Percentiles rank a stretch among this genome's conserved stretches.
Evolutionary conservation across 2,888 invertebrate species (phyloP).

Genomic region (Archips crataeganus): DNA sequence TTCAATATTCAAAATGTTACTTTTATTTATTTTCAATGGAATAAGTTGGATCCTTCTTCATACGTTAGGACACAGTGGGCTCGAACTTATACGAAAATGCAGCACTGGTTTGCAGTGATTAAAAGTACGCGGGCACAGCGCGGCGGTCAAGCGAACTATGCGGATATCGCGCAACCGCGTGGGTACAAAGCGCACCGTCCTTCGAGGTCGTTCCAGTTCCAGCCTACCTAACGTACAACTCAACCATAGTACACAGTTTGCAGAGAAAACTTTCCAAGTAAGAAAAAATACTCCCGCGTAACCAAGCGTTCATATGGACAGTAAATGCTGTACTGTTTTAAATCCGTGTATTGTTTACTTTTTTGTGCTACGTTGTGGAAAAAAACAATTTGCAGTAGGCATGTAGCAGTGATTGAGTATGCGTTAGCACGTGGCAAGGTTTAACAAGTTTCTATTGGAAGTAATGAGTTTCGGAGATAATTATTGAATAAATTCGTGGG

Average conservation of each 20-base stretch:
- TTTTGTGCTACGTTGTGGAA: conserved; percentile 1
- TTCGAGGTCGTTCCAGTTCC: conserved; percentile 77
- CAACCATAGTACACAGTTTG: conserved; percentile 9
- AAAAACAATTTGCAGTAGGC: background rate
- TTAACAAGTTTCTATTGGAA: conserved; percentile 5
- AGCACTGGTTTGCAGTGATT: conserved; percentile 42
- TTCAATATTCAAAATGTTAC: background rate
- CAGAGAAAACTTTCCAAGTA: background rate
- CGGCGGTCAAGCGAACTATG: conserved; percentile 68
- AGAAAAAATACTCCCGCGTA: background rate
- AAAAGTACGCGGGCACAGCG: conserved; percentile 51
- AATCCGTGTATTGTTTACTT: background rate
- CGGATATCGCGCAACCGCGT: conserved; percentile 77
- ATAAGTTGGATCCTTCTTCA: background rate
- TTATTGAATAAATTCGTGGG: background rate
- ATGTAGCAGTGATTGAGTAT: background rate
- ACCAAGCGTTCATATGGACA: background rate
- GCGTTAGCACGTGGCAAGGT: conserved; percentile 4
- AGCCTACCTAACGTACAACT: conserved; percentile 47
- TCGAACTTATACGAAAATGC: background rate
- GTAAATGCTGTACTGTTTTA: background rate
- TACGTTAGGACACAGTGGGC: background rate
- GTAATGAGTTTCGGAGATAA: background rate
- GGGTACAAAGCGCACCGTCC: conserved; percentile 59
- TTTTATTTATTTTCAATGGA: background rate